A percentile compares a stretch with the other conserved stretches of the same genome.
phyloP scores from a whole-genome alignment of 2,888 invertebrate genomes.

The Spicauda simplicius region DNA sequence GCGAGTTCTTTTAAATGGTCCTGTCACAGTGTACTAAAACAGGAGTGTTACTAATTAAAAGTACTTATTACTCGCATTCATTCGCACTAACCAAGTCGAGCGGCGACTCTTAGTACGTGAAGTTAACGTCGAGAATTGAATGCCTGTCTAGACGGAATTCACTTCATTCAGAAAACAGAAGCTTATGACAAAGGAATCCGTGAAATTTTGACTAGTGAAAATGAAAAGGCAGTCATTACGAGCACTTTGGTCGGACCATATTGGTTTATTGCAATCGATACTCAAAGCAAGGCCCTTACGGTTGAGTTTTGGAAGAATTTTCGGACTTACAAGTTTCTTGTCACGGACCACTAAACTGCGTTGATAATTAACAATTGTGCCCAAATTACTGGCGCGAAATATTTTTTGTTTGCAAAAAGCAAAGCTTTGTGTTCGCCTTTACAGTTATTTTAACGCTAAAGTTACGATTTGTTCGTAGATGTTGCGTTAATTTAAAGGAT shows the following conservation, averaged over 20 bases:
- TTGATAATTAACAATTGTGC: slow-evolving; percentile 54
- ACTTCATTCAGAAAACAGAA: slow-evolving; percentile 63
- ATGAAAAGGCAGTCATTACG: slow-evolving; percentile 64
- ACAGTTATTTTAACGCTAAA: slow-evolving; percentile 6
- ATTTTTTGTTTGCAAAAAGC: slow-evolving; percentile 33
- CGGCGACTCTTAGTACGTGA: background rate
- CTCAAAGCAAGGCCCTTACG: slow-evolving; percentile 10
- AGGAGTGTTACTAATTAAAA: slow-evolving; percentile 45
- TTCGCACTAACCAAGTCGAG: slow-evolving; percentile 40
- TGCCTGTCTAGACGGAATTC: slow-evolving; percentile 35
- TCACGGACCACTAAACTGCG: slow-evolving; percentile 51
- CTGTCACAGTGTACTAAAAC: slow-evolving; percentile 40
- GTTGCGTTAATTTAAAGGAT: too few species aligned
- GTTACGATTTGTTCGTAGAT: background rate
- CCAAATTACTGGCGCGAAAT: slow-evolving; percentile 34
- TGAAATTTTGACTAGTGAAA: slow-evolving; percentile 67
- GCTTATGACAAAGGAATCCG: slow-evolving; percentile 61
- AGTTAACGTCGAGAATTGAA: slow-evolving; percentile 8
- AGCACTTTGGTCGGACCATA: slow-evolving; percentile 41
- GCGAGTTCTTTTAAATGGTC: slow-evolving; percentile 1
- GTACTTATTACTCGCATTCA: slow-evolving; percentile 39
- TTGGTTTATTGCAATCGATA: slow-evolving; percentile 3
- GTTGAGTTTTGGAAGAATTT: slow-evolving; percentile 33
- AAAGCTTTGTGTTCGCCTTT: slow-evolving; percentile 1
- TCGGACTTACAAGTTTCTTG: slow-evolving; percentile 39